These are phyloP conservation scores for Stegastes partitus DNA, from an alignment of 2,113 vertebrate species.

Conservation along the genomic window DNA sequence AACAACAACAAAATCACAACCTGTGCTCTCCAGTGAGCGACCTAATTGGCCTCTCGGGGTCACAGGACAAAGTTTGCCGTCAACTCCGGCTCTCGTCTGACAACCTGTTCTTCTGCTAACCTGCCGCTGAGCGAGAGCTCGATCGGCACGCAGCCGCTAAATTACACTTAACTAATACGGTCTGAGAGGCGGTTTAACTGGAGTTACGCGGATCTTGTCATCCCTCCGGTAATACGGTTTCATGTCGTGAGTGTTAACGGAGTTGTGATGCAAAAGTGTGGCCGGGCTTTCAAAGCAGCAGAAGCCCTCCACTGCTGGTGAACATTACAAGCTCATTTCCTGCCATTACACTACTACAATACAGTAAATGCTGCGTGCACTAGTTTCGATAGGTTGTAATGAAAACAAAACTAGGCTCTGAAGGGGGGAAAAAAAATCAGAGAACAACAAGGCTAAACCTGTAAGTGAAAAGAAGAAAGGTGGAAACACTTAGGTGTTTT, in stretches of 20 bases:
- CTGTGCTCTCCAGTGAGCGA: conserved; percentile 29
- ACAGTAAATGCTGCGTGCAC: conserved; percentile 52
- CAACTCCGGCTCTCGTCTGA: conserved; percentile 18
- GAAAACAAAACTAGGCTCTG: conserved; percentile 57
- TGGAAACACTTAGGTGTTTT: conserved; percentile 47
- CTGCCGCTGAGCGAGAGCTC: neutral
- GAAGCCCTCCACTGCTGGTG: conserved; percentile 29
- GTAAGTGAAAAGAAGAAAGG: conserved; percentile 29
- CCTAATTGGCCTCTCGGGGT: conserved; percentile 85
- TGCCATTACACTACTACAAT: conserved; percentile 56
- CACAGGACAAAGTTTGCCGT: conserved; percentile 57
- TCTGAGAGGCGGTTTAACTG: neutral
- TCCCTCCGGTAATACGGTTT: no score
- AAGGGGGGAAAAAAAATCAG: neutral
- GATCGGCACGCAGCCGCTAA: neutral
- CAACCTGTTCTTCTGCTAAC: conserved; percentile 30
- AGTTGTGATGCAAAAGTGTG: conserved; percentile 25
- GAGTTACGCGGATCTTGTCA: neutral
- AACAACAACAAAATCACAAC: conserved; percentile 10
- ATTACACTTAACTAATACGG: accelerated
- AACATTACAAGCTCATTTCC: conserved; percentile 63
- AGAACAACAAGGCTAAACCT: conserved; percentile 37
- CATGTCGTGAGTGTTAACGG: conserved; percentile 30
- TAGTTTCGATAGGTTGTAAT: conserved; percentile 72
- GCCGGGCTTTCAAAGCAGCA: conserved; percentile 24